These are phyloP conservation scores for Aphelocoma californica DNA, from an alignment of 2,797 vertebrate species.

Conservation along the genomic window DNA sequence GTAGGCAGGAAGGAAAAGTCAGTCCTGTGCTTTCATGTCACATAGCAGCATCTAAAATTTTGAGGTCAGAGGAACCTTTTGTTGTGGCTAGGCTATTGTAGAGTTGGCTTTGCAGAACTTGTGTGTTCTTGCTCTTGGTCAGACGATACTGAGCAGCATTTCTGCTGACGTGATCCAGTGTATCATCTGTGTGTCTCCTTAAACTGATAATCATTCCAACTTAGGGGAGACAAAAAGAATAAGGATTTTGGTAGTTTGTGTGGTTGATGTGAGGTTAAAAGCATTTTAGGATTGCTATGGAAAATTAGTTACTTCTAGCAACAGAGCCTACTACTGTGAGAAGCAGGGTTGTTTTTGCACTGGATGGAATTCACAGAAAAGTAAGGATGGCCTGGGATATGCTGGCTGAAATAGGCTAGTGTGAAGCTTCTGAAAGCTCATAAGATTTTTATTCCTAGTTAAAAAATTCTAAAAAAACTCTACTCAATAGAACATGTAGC, in stretches of 20 bases:
- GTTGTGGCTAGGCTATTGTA: slow-evolving; percentile 37
- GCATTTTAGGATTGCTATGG: not conserved
- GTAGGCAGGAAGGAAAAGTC: slow-evolving; percentile 22
- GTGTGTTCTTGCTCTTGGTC: not conserved
- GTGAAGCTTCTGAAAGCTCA: not conserved
- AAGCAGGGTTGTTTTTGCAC: not conserved
- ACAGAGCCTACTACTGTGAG: not conserved
- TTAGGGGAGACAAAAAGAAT: not conserved
- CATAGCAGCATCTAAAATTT: not conserved
- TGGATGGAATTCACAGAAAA: not conserved
- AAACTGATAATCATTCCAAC: not conserved
- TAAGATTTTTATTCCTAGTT: not conserved
- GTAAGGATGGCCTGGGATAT: not conserved
- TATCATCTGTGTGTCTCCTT: not conserved
- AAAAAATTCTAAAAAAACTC: accelerated
- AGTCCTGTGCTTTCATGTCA: not conserved
- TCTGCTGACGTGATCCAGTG: not conserved
- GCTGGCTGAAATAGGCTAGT: not conserved
- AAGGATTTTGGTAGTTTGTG: not conserved
- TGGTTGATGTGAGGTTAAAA: not conserved
- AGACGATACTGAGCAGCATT: not conserved
- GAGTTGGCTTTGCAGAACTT: slow-evolving; percentile 1
- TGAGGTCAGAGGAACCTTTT: slow-evolving; percentile 45
- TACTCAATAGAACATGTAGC: not conserved
- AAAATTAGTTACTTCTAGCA: not conserved